Conservation (phyloP, 2,113 vertebrate species). For the Sander lucioperca region DNA sequence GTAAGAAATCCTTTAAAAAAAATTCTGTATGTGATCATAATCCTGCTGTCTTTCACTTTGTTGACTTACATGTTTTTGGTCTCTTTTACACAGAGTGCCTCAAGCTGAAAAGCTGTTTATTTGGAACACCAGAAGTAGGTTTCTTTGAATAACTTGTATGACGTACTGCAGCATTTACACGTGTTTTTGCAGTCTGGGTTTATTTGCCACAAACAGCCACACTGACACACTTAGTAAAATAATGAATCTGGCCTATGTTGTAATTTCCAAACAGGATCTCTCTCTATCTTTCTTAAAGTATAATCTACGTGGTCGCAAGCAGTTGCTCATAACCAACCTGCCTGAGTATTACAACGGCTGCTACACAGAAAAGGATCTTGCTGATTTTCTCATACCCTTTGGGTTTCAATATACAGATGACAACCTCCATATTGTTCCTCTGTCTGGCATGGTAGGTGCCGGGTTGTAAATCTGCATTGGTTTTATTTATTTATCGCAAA, state of each 20-base stretch:
- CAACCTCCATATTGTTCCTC: slow-evolving; percentile 37
- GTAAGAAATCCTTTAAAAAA: slow-evolving; percentile 53
- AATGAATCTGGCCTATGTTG: too few relatives aligned
- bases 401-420: background rate
- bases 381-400: background rate
- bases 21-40: accelerated
- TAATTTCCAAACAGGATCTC: too few relatives aligned
- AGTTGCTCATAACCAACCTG: slow-evolving; percentile 32
- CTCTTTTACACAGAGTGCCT: slow-evolving; percentile 21
- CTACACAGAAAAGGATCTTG: slow-evolving; percentile 52
- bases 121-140: slow-evolving; percentile 25
- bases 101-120: background rate
- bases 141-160: background rate
- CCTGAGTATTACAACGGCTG: background rate
- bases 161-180: too few relatives aligned
- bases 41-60: background rate
- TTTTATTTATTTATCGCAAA: background rate
- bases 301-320: accelerated
- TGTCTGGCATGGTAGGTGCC: slow-evolving; percentile 18
- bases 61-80: background rate
- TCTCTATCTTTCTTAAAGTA: slow-evolving; percentile 8
- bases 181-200: too few relatives aligned
- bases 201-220: too few relatives aligned
- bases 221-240: too few relatives aligned
- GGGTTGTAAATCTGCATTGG: background rate